Conservation (phyloP, 2,797 vertebrate genomes). For the Rhynchonycteris naso region DNA sequence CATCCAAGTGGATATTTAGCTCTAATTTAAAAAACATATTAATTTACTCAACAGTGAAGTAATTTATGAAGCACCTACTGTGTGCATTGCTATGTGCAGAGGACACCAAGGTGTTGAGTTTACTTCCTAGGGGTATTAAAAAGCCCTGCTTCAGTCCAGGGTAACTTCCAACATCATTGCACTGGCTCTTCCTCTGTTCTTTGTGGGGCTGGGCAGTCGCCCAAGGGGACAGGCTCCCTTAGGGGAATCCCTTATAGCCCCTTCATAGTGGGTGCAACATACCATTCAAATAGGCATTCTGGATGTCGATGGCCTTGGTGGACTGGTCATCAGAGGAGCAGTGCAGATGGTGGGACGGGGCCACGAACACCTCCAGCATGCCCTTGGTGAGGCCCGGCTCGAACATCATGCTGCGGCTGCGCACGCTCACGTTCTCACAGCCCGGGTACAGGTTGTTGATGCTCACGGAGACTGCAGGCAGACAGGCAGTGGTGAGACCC, state of each 20-base stretch:
- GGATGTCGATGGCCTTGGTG: constrained; percentile 97
- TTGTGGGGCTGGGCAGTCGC: too few relatives aligned
- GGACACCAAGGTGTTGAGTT: background rate
- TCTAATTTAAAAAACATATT: background rate
- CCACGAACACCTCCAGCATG: constrained; percentile 94
- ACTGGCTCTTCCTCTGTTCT: background rate
- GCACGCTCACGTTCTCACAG: constrained; percentile 98
- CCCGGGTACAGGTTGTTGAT: constrained; percentile 97
- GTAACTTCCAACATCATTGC: background rate
- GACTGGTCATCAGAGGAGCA: constrained; percentile 93
- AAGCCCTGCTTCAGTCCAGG: background rate
- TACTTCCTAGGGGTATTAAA: background rate
- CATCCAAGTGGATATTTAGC: background rate
- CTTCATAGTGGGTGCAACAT: background rate
- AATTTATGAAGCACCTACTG: background rate
- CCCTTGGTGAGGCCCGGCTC: constrained; percentile 98
- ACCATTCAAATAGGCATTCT: constrained; percentile 95
- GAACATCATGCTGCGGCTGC: constrained; percentile 99
- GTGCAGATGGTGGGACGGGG: constrained; percentile 91
- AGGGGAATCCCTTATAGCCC: background rate
- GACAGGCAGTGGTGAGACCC: background rate
- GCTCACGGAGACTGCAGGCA: constrained; percentile 93
- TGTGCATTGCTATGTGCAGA: background rate
- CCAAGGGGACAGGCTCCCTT: rapidly evolving
- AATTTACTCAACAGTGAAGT: background rate